Evolutionary conservation across 2,113 vertebrate genomes (phyloP).

Genomic region (Takifugu bimaculatus): DNA sequence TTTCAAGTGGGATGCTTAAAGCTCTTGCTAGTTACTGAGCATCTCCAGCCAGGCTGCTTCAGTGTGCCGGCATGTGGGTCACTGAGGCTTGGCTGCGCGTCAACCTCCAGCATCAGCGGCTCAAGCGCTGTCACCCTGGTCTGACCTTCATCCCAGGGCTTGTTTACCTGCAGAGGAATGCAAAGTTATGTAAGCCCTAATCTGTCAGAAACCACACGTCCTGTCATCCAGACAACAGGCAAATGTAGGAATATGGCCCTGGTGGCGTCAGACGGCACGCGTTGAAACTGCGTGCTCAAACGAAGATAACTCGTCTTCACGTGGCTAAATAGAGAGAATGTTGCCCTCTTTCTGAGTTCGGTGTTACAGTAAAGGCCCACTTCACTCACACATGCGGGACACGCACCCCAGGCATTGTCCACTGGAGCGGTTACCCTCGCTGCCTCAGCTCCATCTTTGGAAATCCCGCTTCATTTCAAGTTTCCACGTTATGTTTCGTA

Average conservation of each 20-base stretch:
- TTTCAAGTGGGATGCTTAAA: constrained; percentile 29
- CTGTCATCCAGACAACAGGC: constrained; percentile 46
- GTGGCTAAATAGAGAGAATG: too few species aligned
- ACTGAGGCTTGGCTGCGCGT: constrained; percentile 16
- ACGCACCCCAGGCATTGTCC: constrained; percentile 8
- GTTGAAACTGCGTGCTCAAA: constrained; percentile 11
- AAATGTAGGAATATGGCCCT: constrained; percentile 19
- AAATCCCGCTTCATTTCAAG: constrained; percentile 19
- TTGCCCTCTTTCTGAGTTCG: constrained; percentile 24
- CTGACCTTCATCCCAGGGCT: constrained; percentile 42
- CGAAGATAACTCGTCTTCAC: constrained; percentile 9
- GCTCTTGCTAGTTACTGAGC: constrained; percentile 19
- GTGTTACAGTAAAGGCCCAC: constrained; percentile 35
- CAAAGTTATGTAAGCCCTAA: constrained; percentile 54
- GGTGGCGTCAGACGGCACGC: background rate
- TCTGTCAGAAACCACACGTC: constrained; percentile 50
- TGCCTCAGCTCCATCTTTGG: constrained; percentile 14
- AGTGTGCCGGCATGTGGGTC: constrained; percentile 31
- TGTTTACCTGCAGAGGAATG: constrained; percentile 63
- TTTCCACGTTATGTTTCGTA: constrained; percentile 8
- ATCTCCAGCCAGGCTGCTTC: constrained; percentile 29
- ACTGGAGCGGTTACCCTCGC: constrained; percentile 9
- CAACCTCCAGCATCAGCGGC: constrained; percentile 18
- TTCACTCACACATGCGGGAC: constrained; percentile 8
- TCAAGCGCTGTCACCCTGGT: constrained; percentile 8